A percentile compares a stretch with the other conserved stretches of the same genome.
phyloP scores from a whole-genome alignment of 2,888 invertebrate species.

The Lithophane semibrunnea region DNA sequence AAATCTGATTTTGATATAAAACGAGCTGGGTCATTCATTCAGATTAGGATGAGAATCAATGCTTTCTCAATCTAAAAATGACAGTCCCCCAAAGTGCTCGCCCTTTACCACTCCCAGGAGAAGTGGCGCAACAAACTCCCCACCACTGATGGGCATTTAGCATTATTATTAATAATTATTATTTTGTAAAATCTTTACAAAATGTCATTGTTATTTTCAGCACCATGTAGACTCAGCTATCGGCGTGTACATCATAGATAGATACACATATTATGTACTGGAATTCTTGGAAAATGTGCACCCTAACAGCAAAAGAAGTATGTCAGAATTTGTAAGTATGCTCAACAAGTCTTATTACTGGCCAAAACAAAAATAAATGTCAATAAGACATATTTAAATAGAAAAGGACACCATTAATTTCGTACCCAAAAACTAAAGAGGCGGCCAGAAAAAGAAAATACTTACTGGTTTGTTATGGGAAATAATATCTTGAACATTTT shows the following conservation, averaged over 20 bases:
- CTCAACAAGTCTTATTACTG: background rate
- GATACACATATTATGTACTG: slow-evolving; percentile 99
- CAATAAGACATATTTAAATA: no score
- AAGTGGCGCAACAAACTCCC: background rate
- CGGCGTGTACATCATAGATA: slow-evolving; percentile 99
- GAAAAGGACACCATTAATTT: no score
- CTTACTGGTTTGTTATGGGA: no score
- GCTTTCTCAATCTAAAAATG: background rate
- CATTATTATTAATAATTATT: no score
- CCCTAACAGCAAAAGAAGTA: slow-evolving; percentile 96
- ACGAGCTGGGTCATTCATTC: background rate
- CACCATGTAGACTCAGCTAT: slow-evolving; percentile 99
- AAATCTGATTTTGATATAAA: no score
- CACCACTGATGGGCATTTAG: no score
- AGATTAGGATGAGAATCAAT: background rate
- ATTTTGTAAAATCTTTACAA: background rate
- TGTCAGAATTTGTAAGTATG: slow-evolving; percentile 97
- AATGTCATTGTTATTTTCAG: slow-evolving; percentile 87
- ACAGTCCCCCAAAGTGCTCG: background rate
- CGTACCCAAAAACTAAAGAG: no score
- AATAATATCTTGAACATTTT: no score
- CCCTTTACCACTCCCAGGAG: no score
- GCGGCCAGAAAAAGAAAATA: no score
- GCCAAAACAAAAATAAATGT: background rate
- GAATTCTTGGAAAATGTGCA: slow-evolving; percentile 98